phyloP scores from a whole-genome alignment of 2,113 vertebrate species.

The Anoplopoma fimbria region DNA sequence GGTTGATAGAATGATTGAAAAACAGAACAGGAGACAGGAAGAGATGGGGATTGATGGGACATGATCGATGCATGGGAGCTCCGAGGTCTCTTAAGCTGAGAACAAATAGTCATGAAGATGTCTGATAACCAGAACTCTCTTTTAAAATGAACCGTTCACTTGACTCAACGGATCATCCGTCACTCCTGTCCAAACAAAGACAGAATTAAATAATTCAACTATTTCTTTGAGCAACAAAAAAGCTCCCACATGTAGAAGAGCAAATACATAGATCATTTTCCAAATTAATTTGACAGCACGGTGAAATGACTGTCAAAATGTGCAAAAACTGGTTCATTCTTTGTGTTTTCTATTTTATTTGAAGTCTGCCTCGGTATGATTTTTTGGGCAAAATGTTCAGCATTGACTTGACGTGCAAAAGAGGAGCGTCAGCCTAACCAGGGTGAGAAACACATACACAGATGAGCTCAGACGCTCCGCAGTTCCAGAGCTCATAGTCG shows the following conservation, averaged over 20 bases:
- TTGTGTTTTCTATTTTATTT: constrained; percentile 23
- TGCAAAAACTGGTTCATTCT: constrained; percentile 6
- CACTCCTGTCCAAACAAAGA: neutral
- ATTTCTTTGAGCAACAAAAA: neutral
- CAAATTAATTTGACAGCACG: constrained; percentile 22
- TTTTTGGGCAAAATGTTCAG: constrained; percentile 9
- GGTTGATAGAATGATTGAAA: constrained; percentile 50
- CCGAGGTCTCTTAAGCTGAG: constrained; percentile 11
- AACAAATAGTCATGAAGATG: constrained; percentile 20
- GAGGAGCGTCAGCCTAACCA: neutral
- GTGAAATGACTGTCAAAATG: constrained; percentile 15
- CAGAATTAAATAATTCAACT: neutral
- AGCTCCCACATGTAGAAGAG: neutral
- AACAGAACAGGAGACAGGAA: neutral
- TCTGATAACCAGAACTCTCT: constrained; percentile 12
- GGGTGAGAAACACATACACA: neutral
- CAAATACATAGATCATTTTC: constrained; percentile 12
- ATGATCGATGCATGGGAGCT: constrained; percentile 24
- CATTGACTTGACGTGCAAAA: constrained; percentile 7
- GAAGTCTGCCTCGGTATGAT: neutral
- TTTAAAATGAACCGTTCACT: constrained; percentile 13
- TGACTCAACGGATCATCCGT: constrained; percentile 17
- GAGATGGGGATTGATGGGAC: constrained; percentile 31
- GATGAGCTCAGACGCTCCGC: constrained; percentile 14
- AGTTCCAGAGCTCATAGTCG: constrained; percentile 10